Evolutionary conservation across 1,140 invertebrate species (phyloP).

Genomic region (Pinna nobilis): DNA sequence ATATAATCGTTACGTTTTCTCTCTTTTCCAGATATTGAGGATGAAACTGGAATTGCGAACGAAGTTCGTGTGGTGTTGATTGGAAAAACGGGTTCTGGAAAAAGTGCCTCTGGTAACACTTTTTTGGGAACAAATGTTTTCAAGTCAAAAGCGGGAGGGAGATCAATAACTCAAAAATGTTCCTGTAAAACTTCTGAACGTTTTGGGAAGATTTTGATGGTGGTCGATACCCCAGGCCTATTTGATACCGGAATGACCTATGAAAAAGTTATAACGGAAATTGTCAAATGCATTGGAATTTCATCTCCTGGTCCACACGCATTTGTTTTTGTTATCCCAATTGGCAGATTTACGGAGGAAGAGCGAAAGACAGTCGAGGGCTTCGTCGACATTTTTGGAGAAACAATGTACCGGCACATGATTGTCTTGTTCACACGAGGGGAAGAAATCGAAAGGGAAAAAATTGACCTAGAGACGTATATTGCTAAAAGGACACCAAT

Average conservation of each 20-base stretch:
- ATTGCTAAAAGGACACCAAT: neutral
- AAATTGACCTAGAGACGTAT: neutral
- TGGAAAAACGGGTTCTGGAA: conserved; percentile 25
- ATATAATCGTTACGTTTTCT: no score
- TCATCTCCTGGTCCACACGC: conserved; percentile 47
- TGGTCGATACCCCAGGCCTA: conserved; percentile 49
- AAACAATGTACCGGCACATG: neutral
- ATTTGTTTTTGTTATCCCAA: conserved; percentile 8
- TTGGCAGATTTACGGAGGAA: conserved; percentile 21
- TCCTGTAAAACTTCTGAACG: neutral
- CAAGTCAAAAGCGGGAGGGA: neutral
- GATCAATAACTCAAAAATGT: conserved; percentile 10
- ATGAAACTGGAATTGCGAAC: no score
- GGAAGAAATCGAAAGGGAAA: neutral
- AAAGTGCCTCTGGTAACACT: conserved; percentile 22
- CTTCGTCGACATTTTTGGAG: conserved; percentile 20
- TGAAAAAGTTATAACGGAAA: conserved; percentile 34
- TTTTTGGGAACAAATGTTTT: conserved; percentile 4
- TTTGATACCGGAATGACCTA: conserved; percentile 42
- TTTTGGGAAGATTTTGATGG: conserved; percentile 10
- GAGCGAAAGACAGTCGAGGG: conserved; percentile 18
- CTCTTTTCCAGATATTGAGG: no score
- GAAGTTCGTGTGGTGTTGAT: conserved; percentile 9
- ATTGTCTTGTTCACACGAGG: neutral
- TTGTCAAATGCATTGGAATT: conserved; percentile 43